Evolutionary conservation across 2,888 invertebrate genomes (phyloP).

Genomic region (Idaea straminata): DNA sequence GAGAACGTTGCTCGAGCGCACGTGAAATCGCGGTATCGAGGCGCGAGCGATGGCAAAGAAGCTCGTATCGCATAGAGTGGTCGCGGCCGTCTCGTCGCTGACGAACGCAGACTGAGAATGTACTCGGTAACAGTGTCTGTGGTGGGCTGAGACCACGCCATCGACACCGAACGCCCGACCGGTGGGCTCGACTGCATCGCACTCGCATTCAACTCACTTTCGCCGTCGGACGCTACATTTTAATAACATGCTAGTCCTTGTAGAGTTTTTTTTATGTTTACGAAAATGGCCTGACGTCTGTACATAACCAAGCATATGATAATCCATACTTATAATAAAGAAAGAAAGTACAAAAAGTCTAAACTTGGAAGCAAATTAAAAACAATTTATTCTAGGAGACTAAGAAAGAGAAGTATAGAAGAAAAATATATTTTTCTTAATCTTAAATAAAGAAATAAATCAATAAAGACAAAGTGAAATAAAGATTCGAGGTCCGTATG

Average conservation of each 20-base stretch:
- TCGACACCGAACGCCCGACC: conserved; percentile 23
- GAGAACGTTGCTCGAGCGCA: conserved; percentile 37
- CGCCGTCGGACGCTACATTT: conserved; percentile 54
- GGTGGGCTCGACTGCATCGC: conserved; percentile 34
- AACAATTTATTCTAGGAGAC: no score
- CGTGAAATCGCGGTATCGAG: conserved; percentile 31
- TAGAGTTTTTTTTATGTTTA: conserved; percentile 4
- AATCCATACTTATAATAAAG: no score
- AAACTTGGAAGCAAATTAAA: no score
- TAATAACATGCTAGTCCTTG: conserved; percentile 41
- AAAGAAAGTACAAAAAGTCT: no score
- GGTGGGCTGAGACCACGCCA: conserved; percentile 7
- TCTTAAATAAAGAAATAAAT: not conserved
- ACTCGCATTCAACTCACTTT: conserved; percentile 51
- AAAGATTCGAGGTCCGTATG: not conserved
- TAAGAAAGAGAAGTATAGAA: no score
- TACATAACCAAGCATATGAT: not conserved
- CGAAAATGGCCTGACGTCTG: not conserved
- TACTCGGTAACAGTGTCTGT: conserved; percentile 18
- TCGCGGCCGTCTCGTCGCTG: conserved; percentile 26
- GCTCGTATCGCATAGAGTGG: conserved; percentile 34
- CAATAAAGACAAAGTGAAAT: not conserved
- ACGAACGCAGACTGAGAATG: conserved; percentile 28
- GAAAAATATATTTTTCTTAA: no score
- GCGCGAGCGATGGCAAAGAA: conserved; percentile 31